Evolutionary conservation across 2,113 vertebrate genomes (phyloP).

Genomic region (Colius striatus): DNA sequence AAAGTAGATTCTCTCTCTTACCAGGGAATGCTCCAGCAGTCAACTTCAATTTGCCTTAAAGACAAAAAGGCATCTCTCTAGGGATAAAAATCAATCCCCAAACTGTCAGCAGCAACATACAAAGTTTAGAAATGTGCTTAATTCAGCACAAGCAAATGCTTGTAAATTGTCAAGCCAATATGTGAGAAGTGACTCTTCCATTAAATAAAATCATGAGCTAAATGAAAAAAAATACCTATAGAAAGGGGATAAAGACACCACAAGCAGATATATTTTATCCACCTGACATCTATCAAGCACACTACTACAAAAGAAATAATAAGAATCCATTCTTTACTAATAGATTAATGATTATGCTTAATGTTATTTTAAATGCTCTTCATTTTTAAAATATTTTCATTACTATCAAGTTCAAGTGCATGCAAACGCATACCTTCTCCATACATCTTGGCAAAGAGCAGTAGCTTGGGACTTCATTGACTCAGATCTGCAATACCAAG

Average conservation of each 20-base stretch:
- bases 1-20: constrained; percentile 28
- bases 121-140: constrained; percentile 69
- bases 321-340: neutral
- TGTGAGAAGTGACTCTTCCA: constrained; percentile 50
- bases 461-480: neutral
- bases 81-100: constrained; percentile 66
- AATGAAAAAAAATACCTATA: neutral
- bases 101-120: constrained; percentile 60
- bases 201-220: constrained; percentile 65
- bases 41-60: constrained; percentile 66
- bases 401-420: neutral
- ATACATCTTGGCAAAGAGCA: neutral
- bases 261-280: neutral
- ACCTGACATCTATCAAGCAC: neutral
- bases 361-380: neutral
- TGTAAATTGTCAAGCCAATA: constrained; percentile 62
- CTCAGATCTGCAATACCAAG: neutral
- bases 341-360: neutral
- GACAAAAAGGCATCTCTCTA: constrained; percentile 62
- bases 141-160: constrained; percentile 67
- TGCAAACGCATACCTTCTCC: neutral
- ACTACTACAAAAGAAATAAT: neutral
- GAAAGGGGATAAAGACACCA: constrained; percentile 4
- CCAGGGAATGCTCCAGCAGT: constrained; percentile 36
- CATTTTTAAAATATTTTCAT: neutral